Evolutionary conservation across 2,113 vertebrate genomes (phyloP).

Genomic region (Hippocampus barbouri): DNA sequence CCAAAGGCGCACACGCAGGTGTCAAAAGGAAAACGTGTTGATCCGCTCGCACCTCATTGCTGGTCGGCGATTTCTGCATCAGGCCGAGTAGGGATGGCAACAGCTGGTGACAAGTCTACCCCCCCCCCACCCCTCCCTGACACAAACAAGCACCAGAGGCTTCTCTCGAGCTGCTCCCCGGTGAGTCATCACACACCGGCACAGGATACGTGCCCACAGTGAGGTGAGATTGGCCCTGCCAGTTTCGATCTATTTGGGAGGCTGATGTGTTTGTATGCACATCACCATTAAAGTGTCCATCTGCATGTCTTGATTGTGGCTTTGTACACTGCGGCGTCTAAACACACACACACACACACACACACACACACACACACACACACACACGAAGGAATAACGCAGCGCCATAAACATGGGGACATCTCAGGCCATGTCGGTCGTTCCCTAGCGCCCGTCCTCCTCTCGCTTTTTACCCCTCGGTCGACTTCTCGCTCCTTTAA

Average conservation of each 20-base stretch:
- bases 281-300: background rate
- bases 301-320: slow-evolving; percentile 11
- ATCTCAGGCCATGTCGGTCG: slow-evolving; percentile 34
- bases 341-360: slow-evolving; percentile 4
- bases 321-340: slow-evolving; percentile 35
- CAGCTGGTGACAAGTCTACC: slow-evolving; percentile 69
- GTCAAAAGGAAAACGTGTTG: slow-evolving; percentile 34
- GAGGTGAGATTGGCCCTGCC: background rate
- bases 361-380: no score
- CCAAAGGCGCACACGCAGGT: background rate
- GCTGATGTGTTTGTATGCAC: slow-evolving; percentile 1
- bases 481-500: slow-evolving; percentile 27
- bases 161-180: slow-evolving; percentile 68
- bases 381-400: slow-evolving; percentile 8
- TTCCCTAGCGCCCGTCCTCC: slow-evolving; percentile 11
- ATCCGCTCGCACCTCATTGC: slow-evolving; percentile 30
- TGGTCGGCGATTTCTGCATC: slow-evolving; percentile 42
- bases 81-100: slow-evolving; percentile 49
- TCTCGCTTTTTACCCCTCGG: background rate
- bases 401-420: slow-evolving; percentile 24
- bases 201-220: slow-evolving; percentile 13
- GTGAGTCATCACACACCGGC: slow-evolving; percentile 61
- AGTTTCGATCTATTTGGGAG: background rate
- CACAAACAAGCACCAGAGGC: slow-evolving; percentile 44
- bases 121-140: slow-evolving; percentile 28